These are phyloP conservation scores for Pavo muticus DNA, from an alignment of 2,113 vertebrate species.

Conservation along the genomic window DNA sequence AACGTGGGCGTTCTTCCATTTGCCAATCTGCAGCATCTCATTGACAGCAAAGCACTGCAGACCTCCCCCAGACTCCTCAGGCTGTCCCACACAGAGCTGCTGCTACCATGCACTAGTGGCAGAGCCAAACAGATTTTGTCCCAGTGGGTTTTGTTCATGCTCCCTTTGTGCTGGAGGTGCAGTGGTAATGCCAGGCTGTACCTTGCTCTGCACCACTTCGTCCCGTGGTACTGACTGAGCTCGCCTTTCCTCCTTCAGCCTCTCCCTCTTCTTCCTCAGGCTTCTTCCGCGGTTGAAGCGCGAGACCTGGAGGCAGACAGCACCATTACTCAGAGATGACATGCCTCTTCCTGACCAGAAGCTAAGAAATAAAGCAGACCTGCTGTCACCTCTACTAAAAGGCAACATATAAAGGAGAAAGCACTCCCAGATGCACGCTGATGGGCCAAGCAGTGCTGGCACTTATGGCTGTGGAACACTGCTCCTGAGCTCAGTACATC, in stretches of 20 bases:
- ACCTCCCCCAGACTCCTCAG: neutral
- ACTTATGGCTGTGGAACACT: neutral
- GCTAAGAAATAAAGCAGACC: neutral
- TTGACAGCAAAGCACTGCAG: neutral
- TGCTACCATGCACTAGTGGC: neutral
- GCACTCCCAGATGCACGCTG: neutral
- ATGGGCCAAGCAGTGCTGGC: neutral
- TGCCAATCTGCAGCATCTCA: neutral
- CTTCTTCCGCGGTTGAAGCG: slow-evolving; percentile 93
- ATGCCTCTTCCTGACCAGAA: neutral
- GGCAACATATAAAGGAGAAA: fast-evolving
- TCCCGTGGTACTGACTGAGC: slow-evolving; percentile 96
- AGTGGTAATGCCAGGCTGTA: slow-evolving; percentile 21
- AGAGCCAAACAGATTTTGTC: neutral
- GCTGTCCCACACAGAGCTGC: neutral
- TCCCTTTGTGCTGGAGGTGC: neutral
- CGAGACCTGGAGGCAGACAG: slow-evolving; percentile 81
- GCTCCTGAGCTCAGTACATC: neutral
- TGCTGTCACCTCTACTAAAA: neutral
- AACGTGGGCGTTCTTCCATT: neutral
- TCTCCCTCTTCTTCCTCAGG: slow-evolving; percentile 93
- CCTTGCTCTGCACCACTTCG: slow-evolving; percentile 88
- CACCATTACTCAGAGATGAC: slow-evolving; percentile 19
- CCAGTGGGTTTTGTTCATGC: neutral
- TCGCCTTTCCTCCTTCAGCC: slow-evolving; percentile 91